Evolutionary conservation across 2,888 invertebrate genomes (phyloP).

Genomic region (Troides helena): DNA sequence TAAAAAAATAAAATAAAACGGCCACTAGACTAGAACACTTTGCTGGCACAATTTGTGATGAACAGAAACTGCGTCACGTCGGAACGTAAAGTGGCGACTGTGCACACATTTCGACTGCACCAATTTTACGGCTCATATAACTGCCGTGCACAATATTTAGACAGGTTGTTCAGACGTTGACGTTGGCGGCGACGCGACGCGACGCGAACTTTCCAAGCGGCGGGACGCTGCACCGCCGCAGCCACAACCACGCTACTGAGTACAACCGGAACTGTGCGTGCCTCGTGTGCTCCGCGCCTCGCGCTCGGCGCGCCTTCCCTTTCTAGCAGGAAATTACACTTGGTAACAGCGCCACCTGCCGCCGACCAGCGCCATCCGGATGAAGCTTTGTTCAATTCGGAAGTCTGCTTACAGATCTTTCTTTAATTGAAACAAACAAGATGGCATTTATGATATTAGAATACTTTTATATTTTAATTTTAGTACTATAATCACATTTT

Average conservation of each 20-base stretch:
- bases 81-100: conserved; percentile 42
- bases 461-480: no score
- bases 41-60: conserved; percentile 60
- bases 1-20: conserved; percentile 51
- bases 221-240: conserved; percentile 34
- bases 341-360: conserved; percentile 51
- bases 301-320: conserved; percentile 54
- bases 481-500: no score
- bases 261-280: conserved; percentile 57
- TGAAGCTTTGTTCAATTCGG: background rate
- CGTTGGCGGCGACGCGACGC: conserved; percentile 71
- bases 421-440: background rate
- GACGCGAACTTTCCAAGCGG: conserved; percentile 45
- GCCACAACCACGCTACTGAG: conserved; percentile 59
- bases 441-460: no score
- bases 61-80: conserved; percentile 41
- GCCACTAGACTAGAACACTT: conserved; percentile 65
- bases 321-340: conserved; percentile 45
- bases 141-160: conserved; percentile 71
- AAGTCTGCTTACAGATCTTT: no score
- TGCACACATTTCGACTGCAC: conserved; percentile 56
- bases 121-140: conserved; percentile 57
- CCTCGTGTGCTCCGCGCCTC: conserved; percentile 45
- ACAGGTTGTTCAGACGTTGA: conserved; percentile 54
- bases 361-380: background rate